Percentiles rank a stretch among this genome's conserved stretches.
phyloP scores from a whole-genome alignment of 2,888 invertebrate species.

The Homarus gammarus region DNA sequence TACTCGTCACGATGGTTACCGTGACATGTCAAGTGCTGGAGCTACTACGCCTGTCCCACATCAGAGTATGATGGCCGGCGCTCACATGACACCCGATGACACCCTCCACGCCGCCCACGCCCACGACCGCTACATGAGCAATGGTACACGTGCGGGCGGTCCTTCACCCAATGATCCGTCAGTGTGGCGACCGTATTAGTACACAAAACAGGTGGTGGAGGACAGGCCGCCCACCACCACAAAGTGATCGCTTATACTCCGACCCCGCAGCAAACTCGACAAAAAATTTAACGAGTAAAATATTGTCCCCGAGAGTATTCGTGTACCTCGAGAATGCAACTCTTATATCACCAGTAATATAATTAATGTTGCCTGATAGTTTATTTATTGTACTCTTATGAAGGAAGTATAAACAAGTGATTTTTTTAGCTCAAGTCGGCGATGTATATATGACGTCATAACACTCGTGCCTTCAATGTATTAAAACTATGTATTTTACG shows the following conservation, averaged over 20 bases:
- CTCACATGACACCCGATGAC: conserved; percentile 64
- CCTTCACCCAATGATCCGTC: conserved; percentile 71
- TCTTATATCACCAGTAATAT: background rate
- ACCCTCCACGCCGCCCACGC: conserved; percentile 52
- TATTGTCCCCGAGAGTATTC: no score
- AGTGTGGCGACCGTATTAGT: conserved; percentile 66
- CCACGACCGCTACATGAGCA: conserved; percentile 67
- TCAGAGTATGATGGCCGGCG: conserved; percentile 58
- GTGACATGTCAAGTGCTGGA: conserved; percentile 59
- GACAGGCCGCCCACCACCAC: background rate
- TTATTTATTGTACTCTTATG: conserved; percentile 1
- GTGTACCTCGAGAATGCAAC: background rate
- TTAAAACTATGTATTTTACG: background rate
- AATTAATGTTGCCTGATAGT: background rate
- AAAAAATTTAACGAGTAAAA: no score
- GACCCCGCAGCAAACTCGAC: no score
- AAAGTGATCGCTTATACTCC: no score
- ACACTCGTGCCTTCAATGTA: background rate
- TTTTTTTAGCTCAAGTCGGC: background rate
- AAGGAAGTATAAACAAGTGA: background rate
- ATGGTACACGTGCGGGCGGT: conserved; percentile 65
- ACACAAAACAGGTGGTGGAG: background rate
- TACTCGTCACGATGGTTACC: conserved; percentile 64
- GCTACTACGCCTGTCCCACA: conserved; percentile 56
- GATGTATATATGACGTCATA: background rate